Conservation (phyloP, 2,113 vertebrate species). For the Cololabis saira region DNA sequence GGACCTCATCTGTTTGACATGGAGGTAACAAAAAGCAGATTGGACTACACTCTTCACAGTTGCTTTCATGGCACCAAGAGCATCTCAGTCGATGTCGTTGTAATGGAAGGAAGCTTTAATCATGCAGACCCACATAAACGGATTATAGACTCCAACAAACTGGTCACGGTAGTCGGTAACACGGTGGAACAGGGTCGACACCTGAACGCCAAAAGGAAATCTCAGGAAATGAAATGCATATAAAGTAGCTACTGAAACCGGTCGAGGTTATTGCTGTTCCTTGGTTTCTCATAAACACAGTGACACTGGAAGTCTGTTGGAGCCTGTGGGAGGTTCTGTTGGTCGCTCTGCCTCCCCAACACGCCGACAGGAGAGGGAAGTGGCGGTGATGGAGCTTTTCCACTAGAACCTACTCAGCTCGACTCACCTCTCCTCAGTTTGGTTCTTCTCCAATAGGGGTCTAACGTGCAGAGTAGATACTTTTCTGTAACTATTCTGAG, state of each 20-base stretch:
- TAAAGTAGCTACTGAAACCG: slow-evolving; percentile 56
- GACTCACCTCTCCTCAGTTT: too few relatives aligned
- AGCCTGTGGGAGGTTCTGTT: slow-evolving; percentile 35
- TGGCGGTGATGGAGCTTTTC: too few relatives aligned
- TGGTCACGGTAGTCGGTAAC: not conserved
- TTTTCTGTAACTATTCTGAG: too few relatives aligned
- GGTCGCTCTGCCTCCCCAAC: slow-evolving; percentile 36
- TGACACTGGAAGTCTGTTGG: slow-evolving; percentile 53
- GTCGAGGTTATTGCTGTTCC: slow-evolving; percentile 79
- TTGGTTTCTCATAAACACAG: slow-evolving; percentile 62
- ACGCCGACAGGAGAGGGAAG: slow-evolving; percentile 47
- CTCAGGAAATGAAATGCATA: slow-evolving; percentile 39
- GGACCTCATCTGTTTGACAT: not conserved
- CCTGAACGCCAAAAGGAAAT: slow-evolving; percentile 1
- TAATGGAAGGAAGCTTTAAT: not conserved
- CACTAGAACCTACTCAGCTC: too few relatives aligned
- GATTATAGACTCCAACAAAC: slow-evolving; percentile 3
- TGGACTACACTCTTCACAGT: not conserved
- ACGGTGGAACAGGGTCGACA: slow-evolving; percentile 3
- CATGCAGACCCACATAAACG: not conserved
- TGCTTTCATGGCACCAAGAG: slow-evolving; percentile 14
- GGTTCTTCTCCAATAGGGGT: too few relatives aligned
- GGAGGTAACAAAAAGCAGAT: too few relatives aligned
- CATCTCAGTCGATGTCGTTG: not conserved
- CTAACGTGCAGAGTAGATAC: too few relatives aligned